A percentile compares a stretch with the other conserved stretches of the same genome.
phyloP scores from a whole-genome alignment of 2,113 vertebrate species.

The Austrofundulus limnaeus region DNA sequence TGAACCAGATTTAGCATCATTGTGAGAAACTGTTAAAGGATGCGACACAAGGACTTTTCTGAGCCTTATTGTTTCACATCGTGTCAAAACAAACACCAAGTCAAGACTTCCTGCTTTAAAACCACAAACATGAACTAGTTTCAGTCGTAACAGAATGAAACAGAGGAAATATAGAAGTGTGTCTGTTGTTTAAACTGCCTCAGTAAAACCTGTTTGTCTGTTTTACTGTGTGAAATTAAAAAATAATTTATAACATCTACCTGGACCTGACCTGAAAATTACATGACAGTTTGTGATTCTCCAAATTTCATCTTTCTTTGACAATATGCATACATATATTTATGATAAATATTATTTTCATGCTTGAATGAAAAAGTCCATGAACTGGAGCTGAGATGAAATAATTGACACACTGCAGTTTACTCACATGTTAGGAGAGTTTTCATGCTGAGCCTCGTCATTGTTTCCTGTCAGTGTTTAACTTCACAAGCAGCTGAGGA shows the following conservation, averaged over 20 bases:
- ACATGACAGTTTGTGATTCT: not conserved
- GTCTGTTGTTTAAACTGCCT: not conserved
- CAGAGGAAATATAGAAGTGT: not conserved
- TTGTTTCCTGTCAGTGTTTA: slow-evolving; percentile 8
- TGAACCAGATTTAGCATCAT: not conserved
- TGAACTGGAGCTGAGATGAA: too few species aligned
- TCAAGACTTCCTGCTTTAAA: not conserved
- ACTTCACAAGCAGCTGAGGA: slow-evolving; percentile 13
- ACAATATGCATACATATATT: too few species aligned
- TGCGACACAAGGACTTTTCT: not conserved
- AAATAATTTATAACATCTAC: not conserved
- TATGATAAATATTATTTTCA: too few species aligned
- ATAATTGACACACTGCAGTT: too few species aligned
- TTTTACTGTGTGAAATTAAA: not conserved
- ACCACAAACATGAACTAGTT: not conserved
- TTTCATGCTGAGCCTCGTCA: slow-evolving; percentile 15
- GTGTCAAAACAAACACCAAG: not conserved
- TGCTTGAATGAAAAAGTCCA: too few species aligned
- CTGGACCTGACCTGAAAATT: not conserved
- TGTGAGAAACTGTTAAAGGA: not conserved
- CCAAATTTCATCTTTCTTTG: too few species aligned
- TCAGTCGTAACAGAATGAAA: not conserved
- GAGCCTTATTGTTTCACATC: too few species aligned
- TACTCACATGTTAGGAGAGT: slow-evolving; percentile 54
- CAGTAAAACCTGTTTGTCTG: not conserved